A percentile compares a stretch with the other conserved stretches of the same genome.
phyloP scores from a whole-genome alignment of 2,797 vertebrate genomes.

The Phrynocephalus forsythii region DNA sequence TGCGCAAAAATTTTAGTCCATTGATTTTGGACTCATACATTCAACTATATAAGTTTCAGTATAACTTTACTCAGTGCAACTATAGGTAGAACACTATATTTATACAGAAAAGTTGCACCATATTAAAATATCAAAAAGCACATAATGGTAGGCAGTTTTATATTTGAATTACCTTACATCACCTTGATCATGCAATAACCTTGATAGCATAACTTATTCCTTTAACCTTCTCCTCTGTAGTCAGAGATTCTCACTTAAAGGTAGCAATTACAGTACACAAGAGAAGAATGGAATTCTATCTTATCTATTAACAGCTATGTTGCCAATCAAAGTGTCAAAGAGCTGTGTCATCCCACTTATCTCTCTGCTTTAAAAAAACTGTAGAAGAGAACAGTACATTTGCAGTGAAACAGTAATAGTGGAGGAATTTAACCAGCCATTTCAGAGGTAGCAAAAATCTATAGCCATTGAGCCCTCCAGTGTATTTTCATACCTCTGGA shows the following conservation, averaged over 20 bases:
- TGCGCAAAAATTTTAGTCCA: background rate
- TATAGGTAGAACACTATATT: background rate
- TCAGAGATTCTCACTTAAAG: background rate
- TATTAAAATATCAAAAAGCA: background rate
- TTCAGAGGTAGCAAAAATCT: slow-evolving; percentile 10
- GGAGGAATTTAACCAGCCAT: background rate
- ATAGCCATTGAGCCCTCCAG: background rate
- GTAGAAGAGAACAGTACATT: slow-evolving; percentile 1
- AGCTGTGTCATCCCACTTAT: background rate
- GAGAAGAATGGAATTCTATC: slow-evolving; percentile 4
- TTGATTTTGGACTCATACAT: background rate
- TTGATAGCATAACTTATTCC: background rate
- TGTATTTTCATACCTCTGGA: slow-evolving; percentile 13
- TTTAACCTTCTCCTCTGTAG: background rate
- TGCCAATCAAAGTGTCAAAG: slow-evolving; percentile 10
- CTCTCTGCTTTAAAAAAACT: background rate
- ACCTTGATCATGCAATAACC: background rate
- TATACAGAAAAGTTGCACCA: background rate
- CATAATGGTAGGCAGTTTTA: background rate
- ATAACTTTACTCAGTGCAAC: background rate
- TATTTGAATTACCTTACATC: background rate
- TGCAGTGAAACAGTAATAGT: background rate
- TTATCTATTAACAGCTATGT: background rate
- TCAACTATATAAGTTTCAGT: background rate
- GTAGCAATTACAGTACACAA: background rate